These are phyloP conservation scores for Lampris megalopsis DNA, from an alignment of 2,113 vertebrate species.

Conservation along the genomic window DNA sequence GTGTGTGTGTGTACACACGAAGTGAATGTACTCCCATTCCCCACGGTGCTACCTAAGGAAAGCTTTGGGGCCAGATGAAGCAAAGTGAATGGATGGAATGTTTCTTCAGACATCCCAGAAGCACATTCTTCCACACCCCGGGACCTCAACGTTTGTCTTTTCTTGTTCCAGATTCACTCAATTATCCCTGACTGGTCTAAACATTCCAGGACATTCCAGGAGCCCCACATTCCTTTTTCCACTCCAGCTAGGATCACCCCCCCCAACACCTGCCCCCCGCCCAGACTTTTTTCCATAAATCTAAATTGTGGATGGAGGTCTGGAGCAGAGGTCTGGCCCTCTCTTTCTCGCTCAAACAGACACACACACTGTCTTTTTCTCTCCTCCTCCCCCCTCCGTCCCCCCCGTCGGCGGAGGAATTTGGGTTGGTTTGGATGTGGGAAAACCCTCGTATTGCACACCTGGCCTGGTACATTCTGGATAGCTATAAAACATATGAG, in stretches of 20 bases:
- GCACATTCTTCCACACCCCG: constrained; percentile 80
- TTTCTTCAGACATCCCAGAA: constrained; percentile 81
- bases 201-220: constrained; percentile 84
- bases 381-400: constrained; percentile 25
- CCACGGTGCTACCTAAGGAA: constrained; percentile 74
- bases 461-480: constrained; percentile 71
- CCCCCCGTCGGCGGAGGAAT: constrained; percentile 65
- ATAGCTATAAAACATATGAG: constrained; percentile 58
- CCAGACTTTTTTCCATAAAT: constrained; percentile 67
- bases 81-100: constrained; percentile 80
- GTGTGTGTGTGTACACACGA: constrained; percentile 10
- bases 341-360: constrained; percentile 41
- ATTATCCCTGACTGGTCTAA: constrained; percentile 83
- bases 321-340: constrained; percentile 59
- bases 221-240: constrained; percentile 82
- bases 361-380: background rate
- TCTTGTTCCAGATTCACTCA: constrained; percentile 87
- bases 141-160: constrained; percentile 83
- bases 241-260: constrained; percentile 73
- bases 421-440: constrained; percentile 67
- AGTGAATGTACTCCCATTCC: constrained; percentile 50
- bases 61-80: constrained; percentile 69
- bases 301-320: constrained; percentile 60
- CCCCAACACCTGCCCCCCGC: constrained; percentile 66
- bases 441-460: constrained; percentile 67